Conservation (phyloP, 2,888 invertebrate genomes). For the Rhamnusium bicolor region DNA sequence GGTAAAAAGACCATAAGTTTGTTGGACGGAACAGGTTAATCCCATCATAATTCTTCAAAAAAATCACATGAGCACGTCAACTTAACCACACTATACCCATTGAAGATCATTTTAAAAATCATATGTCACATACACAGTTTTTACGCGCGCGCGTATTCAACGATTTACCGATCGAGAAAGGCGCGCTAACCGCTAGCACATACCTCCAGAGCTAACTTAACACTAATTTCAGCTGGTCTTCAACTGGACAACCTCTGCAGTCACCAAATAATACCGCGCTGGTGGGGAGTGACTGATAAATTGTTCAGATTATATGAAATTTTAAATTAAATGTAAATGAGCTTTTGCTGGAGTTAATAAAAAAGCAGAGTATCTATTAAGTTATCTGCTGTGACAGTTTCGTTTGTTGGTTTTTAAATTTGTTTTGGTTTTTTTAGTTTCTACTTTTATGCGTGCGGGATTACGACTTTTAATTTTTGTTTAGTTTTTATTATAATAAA, state of each 20-base stretch:
- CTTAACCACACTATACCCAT: slow-evolving; percentile 24
- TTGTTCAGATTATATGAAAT: slow-evolving; percentile 49
- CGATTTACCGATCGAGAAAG: slow-evolving; percentile 18
- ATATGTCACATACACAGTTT: slow-evolving; percentile 22
- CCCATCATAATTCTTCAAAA: slow-evolving; percentile 24
- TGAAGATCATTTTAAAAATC: not conserved
- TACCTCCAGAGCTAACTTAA: slow-evolving; percentile 49
- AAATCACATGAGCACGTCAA: slow-evolving; percentile 25
- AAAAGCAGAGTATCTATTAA: slow-evolving; percentile 47
- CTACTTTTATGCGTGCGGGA: slow-evolving; percentile 34
- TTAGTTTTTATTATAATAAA: not conserved
- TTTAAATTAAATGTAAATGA: slow-evolving; percentile 52
- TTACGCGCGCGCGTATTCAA: slow-evolving; percentile 15
- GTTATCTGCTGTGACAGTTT: slow-evolving; percentile 47
- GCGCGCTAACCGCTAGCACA: slow-evolving; percentile 27
- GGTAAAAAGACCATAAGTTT: slow-evolving; percentile 10
- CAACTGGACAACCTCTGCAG: slow-evolving; percentile 37
- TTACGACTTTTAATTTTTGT: not conserved
- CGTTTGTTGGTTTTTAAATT: slow-evolving; percentile 39
- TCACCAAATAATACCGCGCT: slow-evolving; percentile 46
- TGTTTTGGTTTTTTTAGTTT: slow-evolving; percentile 40
- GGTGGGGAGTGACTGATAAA: slow-evolving; percentile 49
- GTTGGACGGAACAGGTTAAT: not conserved
- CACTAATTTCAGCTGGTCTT: slow-evolving; percentile 48
- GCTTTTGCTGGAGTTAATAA: slow-evolving; percentile 45